phyloP scores from a whole-genome alignment of 2,888 invertebrate species.

The Eubasilissa splendida region DNA sequence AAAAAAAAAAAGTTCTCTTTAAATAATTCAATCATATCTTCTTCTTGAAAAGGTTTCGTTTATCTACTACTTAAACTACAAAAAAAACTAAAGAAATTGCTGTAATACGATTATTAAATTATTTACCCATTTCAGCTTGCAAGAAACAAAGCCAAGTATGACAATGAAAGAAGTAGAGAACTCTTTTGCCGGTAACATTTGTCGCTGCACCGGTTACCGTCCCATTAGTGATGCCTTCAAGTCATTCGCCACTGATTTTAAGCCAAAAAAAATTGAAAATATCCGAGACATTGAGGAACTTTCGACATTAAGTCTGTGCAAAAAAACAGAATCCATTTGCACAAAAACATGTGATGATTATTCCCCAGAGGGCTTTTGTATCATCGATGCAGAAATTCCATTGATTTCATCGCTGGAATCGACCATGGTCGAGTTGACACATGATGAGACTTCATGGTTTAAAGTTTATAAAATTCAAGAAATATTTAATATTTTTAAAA shows the following conservation, averaged over 20 bases:
- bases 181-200: constrained; percentile 84
- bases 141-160: constrained; percentile 69
- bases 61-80: background rate
- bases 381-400: constrained; percentile 60
- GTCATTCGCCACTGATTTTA: constrained; percentile 77
- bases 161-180: constrained; percentile 81
- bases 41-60: background rate
- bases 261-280: constrained; percentile 69
- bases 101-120: background rate
- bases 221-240: constrained; percentile 87
- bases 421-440: constrained; percentile 69
- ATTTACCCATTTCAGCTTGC: constrained; percentile 65
- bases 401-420: constrained; percentile 61
- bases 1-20: background rate
- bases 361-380: constrained; percentile 65
- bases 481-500: constrained; percentile 69
- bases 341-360: constrained; percentile 63
- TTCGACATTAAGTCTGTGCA: constrained; percentile 59
- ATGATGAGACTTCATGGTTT: constrained; percentile 69
- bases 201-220: constrained; percentile 86
- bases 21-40: background rate
- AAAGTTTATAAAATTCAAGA: constrained; percentile 70
- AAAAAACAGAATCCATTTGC: constrained; percentile 62
- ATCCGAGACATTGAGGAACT: constrained; percentile 71
- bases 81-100: background rate